Evolutionary conservation across 2,888 invertebrate genomes (phyloP).

Genomic region (Nasonovia ribisnigri): DNA sequence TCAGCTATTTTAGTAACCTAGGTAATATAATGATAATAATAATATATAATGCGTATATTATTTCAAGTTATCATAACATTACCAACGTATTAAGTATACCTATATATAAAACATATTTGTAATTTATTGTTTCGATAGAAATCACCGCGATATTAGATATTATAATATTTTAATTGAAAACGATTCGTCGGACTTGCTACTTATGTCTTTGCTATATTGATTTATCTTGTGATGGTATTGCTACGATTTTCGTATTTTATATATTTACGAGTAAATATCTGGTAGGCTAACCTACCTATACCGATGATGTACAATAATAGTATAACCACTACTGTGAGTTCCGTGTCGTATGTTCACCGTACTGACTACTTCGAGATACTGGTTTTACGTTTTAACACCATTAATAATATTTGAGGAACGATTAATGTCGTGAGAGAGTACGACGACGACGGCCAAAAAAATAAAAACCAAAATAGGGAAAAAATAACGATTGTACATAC

Average conservation of each 20-base stretch:
- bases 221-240: background rate
- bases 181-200: background rate
- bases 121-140: background rate
- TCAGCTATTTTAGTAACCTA: background rate
- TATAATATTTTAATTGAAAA: background rate
- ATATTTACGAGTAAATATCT: background rate
- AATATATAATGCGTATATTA: background rate
- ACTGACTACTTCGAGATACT: background rate
- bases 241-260: background rate
- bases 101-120: background rate
- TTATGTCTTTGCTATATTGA: background rate
- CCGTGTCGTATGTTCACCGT: background rate
- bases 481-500: constrained; percentile 3
- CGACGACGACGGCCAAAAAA: background rate
- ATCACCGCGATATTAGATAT: background rate
- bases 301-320: too few relatives aligned
- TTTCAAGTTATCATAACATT: background rate
- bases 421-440: background rate
- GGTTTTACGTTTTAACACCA: background rate
- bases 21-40: too few relatives aligned
- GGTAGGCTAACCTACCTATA: background rate
- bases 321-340: background rate
- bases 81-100: too few relatives aligned
- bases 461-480: background rate
- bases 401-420: constrained; percentile 28